Conservation (phyloP, 2,888 invertebrate genomes). For the Limnephilus lunatus region DNA sequence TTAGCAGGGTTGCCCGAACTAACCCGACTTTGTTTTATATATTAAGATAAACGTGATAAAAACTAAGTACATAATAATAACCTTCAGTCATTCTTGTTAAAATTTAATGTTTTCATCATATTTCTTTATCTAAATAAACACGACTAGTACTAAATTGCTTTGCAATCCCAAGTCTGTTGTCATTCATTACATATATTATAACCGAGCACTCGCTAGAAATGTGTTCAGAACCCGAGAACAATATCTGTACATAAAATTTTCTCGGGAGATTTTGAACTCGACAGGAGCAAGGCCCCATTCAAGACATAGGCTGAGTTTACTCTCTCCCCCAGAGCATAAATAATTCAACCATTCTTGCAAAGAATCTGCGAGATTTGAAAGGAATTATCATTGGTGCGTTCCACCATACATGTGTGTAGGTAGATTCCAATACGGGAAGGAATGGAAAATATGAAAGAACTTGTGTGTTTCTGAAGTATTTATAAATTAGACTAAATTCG, state of each 20-base stretch:
- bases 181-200: not conserved
- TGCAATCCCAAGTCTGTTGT: not conserved
- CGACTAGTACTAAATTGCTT: no score
- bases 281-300: not conserved
- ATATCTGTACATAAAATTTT: not conserved
- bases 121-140: no score
- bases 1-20: no score
- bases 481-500: no score
- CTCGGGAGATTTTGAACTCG: not conserved
- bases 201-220: not conserved
- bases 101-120: no score
- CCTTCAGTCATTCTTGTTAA: no score
- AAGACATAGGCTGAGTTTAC: not conserved
- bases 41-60: no score
- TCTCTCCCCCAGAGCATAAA: not conserved
- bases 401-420: not conserved
- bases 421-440: not conserved
- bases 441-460: not conserved
- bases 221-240: not conserved
- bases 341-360: not conserved
- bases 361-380: constrained; percentile 7
- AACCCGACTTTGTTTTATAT: no score
- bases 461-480: no score
- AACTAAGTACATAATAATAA: no score
- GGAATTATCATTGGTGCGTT: not conserved